Percentiles rank a stretch among this genome's conserved stretches.
These are phyloP conservation scores for Lepidocolaptes lacrymiger DNA, from an alignment of 2,797 vertebrate genomes.

Conservation along the genomic window DNA sequence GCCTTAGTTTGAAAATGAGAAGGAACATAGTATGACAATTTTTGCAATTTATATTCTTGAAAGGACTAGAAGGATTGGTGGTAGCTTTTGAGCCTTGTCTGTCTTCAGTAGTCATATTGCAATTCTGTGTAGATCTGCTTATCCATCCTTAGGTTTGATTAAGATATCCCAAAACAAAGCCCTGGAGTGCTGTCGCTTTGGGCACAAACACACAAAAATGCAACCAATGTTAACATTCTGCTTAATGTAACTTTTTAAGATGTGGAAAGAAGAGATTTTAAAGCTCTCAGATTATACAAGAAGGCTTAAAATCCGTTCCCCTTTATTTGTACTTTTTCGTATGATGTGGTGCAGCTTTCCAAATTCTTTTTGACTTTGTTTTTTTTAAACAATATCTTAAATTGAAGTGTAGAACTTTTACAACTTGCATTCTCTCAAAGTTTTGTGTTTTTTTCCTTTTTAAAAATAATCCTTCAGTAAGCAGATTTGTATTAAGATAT, in stretches of 20 bases:
- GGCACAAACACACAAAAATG: slow-evolving; percentile 62
- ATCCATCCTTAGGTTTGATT: slow-evolving; percentile 61
- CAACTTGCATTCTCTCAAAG: slow-evolving; percentile 3
- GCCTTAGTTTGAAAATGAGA: slow-evolving; percentile 39
- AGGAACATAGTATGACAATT: not conserved
- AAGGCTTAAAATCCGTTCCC: not conserved
- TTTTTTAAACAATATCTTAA: slow-evolving; percentile 39
- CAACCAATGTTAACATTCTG: slow-evolving; percentile 55
- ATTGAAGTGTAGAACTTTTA: slow-evolving; percentile 29
- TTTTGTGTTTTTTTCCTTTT: slow-evolving; percentile 47
- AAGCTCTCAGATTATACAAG: slow-evolving; percentile 26
- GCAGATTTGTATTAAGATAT: slow-evolving; percentile 49
- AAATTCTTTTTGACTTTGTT: not conserved
- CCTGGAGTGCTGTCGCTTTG: slow-evolving; percentile 68
- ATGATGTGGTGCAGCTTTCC: slow-evolving; percentile 23
- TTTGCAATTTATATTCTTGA: slow-evolving; percentile 54
- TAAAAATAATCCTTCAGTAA: slow-evolving; percentile 34
- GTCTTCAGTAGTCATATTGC: slow-evolving; percentile 49
- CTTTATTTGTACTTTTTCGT: not conserved
- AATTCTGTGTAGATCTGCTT: slow-evolving; percentile 67
- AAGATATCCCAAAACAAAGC: slow-evolving; percentile 76
- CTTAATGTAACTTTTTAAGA: slow-evolving; percentile 41
- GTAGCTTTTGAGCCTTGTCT: slow-evolving; percentile 57
- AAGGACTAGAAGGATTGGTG: slow-evolving; percentile 23
- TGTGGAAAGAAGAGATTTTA: slow-evolving; percentile 28